A percentile compares a stretch with the other conserved stretches of the same genome.
phyloP scores from a whole-genome alignment of 1,140 invertebrate genomes.

The Cepaea nemoralis region DNA sequence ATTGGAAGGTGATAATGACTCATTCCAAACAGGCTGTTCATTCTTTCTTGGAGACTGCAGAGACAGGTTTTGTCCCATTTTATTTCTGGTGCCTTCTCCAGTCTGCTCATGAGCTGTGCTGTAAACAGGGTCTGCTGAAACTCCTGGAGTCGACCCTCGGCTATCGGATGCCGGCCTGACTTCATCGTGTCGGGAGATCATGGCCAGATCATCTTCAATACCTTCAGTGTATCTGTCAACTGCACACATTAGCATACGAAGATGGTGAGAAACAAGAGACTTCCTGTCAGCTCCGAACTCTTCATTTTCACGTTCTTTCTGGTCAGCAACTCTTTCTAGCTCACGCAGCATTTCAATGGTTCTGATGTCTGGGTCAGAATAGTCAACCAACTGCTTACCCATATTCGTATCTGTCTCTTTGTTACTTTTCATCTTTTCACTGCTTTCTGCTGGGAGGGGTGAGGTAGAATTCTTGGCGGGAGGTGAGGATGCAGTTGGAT shows the following conservation, averaged over 20 bases:
- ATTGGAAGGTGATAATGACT: neutral
- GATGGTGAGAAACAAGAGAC: conserved; percentile 36
- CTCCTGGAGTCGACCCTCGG: neutral
- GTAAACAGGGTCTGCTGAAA: neutral
- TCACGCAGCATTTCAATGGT: conserved; percentile 43
- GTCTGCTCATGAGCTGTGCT: neutral
- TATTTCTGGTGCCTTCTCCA: neutral
- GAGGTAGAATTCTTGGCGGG: neutral
- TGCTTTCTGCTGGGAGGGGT: neutral
- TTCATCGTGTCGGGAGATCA: neutral
- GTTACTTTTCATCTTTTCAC: neutral
- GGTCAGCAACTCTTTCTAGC: conserved; percentile 38
- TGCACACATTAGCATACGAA: conserved; percentile 40
- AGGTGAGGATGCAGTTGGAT: conserved; percentile 8
- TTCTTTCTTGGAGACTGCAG: neutral
- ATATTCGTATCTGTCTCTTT: neutral
- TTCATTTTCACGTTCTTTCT: conserved; percentile 26
- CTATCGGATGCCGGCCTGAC: neutral
- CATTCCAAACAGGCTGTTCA: neutral
- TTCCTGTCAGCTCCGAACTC: conserved; percentile 22
- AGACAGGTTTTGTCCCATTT: neutral
- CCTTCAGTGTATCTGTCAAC: conserved; percentile 36
- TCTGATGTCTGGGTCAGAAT: conserved; percentile 35
- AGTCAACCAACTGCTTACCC: neutral
- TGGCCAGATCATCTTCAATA: conserved; percentile 6